These are phyloP conservation scores for Smithornis capensis DNA, from an alignment of 2,113 vertebrate genomes.

Conservation along the genomic window DNA sequence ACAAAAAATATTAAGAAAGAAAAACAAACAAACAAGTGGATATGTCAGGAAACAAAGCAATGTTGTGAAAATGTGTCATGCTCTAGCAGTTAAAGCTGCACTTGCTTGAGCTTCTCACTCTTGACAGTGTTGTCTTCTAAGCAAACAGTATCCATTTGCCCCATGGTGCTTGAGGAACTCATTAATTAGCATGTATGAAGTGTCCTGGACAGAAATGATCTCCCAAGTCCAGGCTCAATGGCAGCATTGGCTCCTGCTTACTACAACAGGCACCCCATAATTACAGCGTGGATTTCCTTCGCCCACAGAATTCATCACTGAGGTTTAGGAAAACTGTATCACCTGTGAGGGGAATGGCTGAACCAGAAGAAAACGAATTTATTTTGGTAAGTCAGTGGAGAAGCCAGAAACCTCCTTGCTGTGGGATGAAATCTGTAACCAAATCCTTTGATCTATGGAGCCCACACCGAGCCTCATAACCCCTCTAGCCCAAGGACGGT, in stretches of 20 bases:
- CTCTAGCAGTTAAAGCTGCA: neutral
- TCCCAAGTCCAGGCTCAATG: neutral
- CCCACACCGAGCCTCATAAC: neutral
- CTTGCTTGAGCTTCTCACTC: neutral
- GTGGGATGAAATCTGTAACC: neutral
- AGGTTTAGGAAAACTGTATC: neutral
- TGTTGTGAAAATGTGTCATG: neutral
- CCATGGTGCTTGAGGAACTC: neutral
- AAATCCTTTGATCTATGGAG: neutral
- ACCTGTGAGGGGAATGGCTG: neutral
- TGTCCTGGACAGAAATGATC: neutral
- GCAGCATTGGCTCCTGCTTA: neutral
- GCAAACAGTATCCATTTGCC: neutral
- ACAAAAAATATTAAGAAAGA: neutral
- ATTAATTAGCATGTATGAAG: neutral
- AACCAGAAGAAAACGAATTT: neutral
- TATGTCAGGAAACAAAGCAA: neutral
- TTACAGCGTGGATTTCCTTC: neutral
- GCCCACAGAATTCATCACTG: neutral
- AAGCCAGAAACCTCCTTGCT: neutral
- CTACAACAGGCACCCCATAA: neutral
- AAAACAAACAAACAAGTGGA: accelerated
- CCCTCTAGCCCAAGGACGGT: neutral
- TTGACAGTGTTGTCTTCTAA: neutral
- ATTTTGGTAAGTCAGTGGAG: neutral